Conservation (phyloP, 2,113 vertebrate species). For the Gadus macrocephalus region DNA sequence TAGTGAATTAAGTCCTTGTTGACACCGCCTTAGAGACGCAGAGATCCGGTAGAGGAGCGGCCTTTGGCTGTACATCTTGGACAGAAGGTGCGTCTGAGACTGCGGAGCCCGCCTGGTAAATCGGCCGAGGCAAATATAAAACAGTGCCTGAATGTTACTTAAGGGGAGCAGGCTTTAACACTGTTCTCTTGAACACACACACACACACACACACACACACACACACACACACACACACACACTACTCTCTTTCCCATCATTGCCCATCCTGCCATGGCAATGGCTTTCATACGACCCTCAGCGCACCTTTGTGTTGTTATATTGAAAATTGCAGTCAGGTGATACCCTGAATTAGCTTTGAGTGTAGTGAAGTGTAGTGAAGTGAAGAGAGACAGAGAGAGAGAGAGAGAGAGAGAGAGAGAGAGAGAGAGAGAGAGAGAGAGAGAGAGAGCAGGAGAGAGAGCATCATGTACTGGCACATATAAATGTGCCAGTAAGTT, state of each 20-base stretch:
- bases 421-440: conserved; percentile 2
- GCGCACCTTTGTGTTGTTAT: conserved; percentile 27
- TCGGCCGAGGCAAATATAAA: no score
- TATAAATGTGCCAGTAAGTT: no score
- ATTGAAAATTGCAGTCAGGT: conserved; percentile 33
- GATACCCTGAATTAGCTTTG: conserved; percentile 42
- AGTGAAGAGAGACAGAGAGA: conserved; percentile 8
- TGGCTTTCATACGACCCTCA: conserved; percentile 30
- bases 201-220: conserved; percentile 7
- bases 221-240: conserved; percentile 14
- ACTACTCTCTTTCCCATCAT: conserved; percentile 13
- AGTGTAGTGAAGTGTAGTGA: conserved; percentile 7
- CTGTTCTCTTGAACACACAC: no score
- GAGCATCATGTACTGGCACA: background rate
- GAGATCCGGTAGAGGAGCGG: no score
- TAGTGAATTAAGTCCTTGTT: no score
- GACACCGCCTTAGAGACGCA: no score
- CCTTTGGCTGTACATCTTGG: no score
- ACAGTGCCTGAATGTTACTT: no score
- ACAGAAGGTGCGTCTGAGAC: no score
- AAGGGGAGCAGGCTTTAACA: no score
- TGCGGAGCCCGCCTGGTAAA: no score
- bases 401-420: conserved; percentile 5
- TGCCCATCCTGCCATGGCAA: conserved; percentile 10
- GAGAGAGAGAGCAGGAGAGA: conserved; percentile 1